Conservation (phyloP, 2,888 invertebrate genomes). For the Spatulosminthurus flaviceps region DNA sequence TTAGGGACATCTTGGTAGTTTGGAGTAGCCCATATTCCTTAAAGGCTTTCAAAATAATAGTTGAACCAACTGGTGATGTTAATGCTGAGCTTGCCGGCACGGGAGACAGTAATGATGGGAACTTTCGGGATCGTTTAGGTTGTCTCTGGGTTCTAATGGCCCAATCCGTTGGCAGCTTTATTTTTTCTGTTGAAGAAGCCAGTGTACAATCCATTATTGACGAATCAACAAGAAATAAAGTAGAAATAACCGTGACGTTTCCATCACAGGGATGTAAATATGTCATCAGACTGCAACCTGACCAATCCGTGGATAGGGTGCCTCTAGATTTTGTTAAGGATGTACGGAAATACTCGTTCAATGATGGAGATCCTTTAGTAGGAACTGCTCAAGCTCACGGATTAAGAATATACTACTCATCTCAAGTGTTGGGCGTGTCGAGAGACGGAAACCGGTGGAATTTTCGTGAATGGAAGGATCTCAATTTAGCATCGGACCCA, state of each 20-base stretch:
- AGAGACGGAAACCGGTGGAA: not conserved
- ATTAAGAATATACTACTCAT: not conserved
- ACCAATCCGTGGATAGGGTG: not conserved
- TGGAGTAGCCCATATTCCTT: not conserved
- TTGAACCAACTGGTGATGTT: not conserved
- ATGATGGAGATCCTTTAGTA: not conserved
- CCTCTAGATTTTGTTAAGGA: not conserved
- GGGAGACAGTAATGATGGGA: not conserved
- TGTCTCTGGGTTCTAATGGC: not conserved
- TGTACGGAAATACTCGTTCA: not conserved
- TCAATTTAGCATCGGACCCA: not conserved
- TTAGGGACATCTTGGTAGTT: not conserved
- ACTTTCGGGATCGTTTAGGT: not conserved
- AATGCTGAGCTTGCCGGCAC: not conserved
- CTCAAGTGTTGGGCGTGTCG: not conserved
- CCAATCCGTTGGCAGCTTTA: not conserved
- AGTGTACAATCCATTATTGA: not conserved
- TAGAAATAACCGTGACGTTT: not conserved
- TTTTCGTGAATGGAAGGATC: not conserved
- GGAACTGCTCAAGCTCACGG: not conserved
- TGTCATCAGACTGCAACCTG: not conserved
- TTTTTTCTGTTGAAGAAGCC: not conserved
- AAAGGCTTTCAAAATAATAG: not conserved
- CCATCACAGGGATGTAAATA: not conserved
- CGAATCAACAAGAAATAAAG: not conserved